Evolutionary conservation across 2,797 vertebrate species (phyloP).

Genomic region (Enteromius viviparus): DNA sequence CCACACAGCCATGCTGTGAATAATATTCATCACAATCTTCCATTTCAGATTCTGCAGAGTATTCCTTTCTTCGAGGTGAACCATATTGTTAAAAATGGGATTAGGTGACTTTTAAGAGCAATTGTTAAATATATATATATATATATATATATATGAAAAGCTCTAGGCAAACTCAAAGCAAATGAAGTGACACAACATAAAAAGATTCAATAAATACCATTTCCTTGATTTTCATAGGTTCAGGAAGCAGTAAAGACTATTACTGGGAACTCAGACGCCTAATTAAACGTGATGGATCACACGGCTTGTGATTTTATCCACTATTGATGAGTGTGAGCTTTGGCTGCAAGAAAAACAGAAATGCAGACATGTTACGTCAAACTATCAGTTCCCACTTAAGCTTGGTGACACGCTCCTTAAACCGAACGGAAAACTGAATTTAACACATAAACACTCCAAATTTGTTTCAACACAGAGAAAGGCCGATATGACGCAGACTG

Average conservation of each 20-base stretch:
- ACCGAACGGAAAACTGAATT: conserved; percentile 34
- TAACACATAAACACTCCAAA: conserved; percentile 36
- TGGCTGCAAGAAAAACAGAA: conserved; percentile 26
- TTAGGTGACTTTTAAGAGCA: background rate
- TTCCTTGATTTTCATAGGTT: background rate
- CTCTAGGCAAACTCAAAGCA: background rate
- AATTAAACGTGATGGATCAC: conserved; percentile 40
- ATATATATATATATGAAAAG: background rate
- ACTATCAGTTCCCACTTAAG: conserved; percentile 31
- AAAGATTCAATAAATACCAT: background rate
- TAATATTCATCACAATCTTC: conserved; percentile 4
- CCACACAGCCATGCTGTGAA: conserved; percentile 16
- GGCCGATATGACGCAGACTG: conserved; percentile 16
- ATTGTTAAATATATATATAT: background rate
- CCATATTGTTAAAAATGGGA: conserved; percentile 19
- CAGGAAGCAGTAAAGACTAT: conserved; percentile 5
- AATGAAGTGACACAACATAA: background rate
- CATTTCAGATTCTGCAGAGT: background rate
- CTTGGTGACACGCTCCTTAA: conserved; percentile 23
- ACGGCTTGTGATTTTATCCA: conserved; percentile 24
- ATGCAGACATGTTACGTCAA: conserved; percentile 14
- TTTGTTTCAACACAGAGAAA: conserved; percentile 15
- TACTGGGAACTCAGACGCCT: conserved; percentile 11
- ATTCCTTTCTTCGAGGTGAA: background rate
- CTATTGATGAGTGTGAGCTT: conserved; percentile 37